A percentile compares a stretch with the other conserved stretches of the same genome.
Conservation (phyloP, 2,888 invertebrate species). For the Leptinotarsa peninsularis region DNA sequence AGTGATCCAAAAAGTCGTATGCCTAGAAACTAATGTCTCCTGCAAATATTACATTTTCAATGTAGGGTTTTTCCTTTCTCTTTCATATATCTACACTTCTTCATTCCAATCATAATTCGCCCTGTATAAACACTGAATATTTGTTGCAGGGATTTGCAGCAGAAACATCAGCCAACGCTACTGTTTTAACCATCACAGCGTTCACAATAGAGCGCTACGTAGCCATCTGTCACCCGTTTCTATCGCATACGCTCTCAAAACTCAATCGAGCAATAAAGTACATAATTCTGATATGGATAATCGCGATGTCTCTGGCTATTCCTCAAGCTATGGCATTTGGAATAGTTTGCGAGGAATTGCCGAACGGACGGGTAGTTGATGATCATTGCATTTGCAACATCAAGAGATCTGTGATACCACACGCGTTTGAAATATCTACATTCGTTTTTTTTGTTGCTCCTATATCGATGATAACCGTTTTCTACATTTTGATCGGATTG, state of each 20-base stretch:
- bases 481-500: slow-evolving; percentile 69
- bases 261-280: slow-evolving; percentile 84
- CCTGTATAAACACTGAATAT: no score
- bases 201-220: slow-evolving; percentile 91
- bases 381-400: slow-evolving; percentile 62
- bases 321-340: slow-evolving; percentile 87
- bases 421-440: slow-evolving; percentile 70
- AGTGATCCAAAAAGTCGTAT: no score
- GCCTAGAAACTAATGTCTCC: no score
- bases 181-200: slow-evolving; percentile 87
- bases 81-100: no score
- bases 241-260: slow-evolving; percentile 86
- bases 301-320: slow-evolving; percentile 79
- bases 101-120: no score
- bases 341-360: slow-evolving; percentile 67
- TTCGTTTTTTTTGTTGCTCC: slow-evolving; percentile 72
- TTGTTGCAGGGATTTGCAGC: slow-evolving; percentile 76
- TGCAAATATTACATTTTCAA: no score
- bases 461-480: slow-evolving; percentile 71
- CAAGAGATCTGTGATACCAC: slow-evolving; percentile 63
- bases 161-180: slow-evolving; percentile 88
- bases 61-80: no score
- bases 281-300: slow-evolving; percentile 79
- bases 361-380: slow-evolving; percentile 55
- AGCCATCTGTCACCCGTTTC: slow-evolving; percentile 88